A percentile compares a stretch with the other conserved stretches of the same genome.
Evolutionary conservation across 2,888 invertebrate species (phyloP).

Genomic region (Ellobium chinense): DNA sequence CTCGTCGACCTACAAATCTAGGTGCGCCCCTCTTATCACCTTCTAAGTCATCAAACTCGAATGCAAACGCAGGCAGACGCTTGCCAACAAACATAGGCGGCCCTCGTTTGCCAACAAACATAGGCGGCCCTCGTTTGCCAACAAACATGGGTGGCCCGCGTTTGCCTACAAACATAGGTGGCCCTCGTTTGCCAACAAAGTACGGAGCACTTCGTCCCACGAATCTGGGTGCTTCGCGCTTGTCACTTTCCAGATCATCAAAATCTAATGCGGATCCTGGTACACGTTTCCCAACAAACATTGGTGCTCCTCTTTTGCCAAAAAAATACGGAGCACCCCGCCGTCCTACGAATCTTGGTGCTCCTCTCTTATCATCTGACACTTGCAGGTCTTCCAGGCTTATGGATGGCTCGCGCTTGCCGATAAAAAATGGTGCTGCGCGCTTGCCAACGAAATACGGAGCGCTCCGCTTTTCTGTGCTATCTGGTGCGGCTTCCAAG

Average conservation of each 20-base stretch:
- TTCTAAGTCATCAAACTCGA: not conserved
- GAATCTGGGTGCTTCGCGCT: not conserved
- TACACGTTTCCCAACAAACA: slow-evolving; percentile 11
- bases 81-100: slow-evolving; percentile 17
- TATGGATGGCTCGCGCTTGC: not conserved
- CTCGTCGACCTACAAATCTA: slow-evolving; percentile 26
- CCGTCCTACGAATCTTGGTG: not conserved
- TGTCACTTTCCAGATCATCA: not conserved
- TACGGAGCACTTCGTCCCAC: not conserved
- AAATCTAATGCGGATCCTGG: not conserved
- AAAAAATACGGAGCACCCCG: slow-evolving; percentile 18
- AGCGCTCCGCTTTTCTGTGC: not conserved
- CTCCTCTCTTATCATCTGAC: not conserved
- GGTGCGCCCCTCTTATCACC: not conserved
- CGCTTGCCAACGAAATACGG: slow-evolving; percentile 1
- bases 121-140: not conserved
- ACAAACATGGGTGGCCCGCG: not conserved
- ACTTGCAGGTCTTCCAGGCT: not conserved
- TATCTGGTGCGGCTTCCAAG: not conserved
- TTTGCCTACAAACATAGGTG: not conserved
- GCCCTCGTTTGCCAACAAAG: not conserved
- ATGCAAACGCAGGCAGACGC: not conserved
- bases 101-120: not conserved
- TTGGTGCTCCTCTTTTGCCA: not conserved
- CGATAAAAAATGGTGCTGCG: not conserved